These are phyloP conservation scores for Scomber colias DNA, from an alignment of 2,113 vertebrate species.

Conservation along the genomic window DNA sequence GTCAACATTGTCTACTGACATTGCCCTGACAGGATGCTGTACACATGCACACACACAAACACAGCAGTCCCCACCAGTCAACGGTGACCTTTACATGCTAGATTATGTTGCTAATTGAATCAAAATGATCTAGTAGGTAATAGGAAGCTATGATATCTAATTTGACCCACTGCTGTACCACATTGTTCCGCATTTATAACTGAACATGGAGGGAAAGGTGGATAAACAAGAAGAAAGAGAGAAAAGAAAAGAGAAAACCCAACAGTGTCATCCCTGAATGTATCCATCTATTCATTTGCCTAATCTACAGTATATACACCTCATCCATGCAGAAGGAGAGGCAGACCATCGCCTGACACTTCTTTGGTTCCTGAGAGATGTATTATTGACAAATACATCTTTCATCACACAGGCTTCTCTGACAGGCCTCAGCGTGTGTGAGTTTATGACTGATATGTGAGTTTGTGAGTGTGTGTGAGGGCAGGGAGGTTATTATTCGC, in stretches of 20 bases:
- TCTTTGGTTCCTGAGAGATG: constrained; percentile 37
- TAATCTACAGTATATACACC: neutral
- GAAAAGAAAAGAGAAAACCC: neutral
- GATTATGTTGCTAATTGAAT: constrained; percentile 66
- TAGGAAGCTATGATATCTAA: constrained; percentile 44
- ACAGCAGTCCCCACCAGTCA: constrained; percentile 36
- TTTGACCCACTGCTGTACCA: constrained; percentile 21
- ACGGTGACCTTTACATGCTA: constrained; percentile 63
- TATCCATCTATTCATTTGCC: neutral
- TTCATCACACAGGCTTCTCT: constrained; percentile 34
- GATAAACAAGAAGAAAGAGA: neutral
- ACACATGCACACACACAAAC: neutral
- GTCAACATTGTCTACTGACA: constrained; percentile 28
- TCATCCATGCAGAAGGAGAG: constrained; percentile 35
- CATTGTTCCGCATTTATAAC: constrained; percentile 23
- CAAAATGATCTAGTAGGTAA: constrained; percentile 52
- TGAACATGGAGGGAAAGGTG: neutral
- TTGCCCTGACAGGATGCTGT: neutral
- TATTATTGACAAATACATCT: constrained; percentile 51
- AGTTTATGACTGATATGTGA: neutral
- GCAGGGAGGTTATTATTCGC: constrained; percentile 32
- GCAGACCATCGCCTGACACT: constrained; percentile 13
- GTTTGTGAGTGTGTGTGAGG: constrained; percentile 6
- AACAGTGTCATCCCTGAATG: neutral
- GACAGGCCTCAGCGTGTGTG: neutral